phyloP scores from a whole-genome alignment of 2,113 vertebrate species.

The Mirounga angustirostris region DNA sequence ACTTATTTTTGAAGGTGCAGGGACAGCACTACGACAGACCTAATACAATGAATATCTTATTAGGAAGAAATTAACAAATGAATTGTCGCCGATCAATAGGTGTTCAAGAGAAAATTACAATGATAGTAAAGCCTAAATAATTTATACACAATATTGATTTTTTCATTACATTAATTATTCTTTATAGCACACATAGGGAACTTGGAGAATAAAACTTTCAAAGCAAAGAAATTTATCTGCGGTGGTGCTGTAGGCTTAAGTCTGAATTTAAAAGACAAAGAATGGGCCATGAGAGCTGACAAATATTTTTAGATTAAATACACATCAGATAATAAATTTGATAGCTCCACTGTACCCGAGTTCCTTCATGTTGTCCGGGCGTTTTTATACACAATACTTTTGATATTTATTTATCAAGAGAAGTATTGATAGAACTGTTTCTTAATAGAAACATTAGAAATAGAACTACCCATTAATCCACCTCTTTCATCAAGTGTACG shows the following conservation, averaged over 20 bases:
- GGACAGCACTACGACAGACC: constrained; percentile 80
- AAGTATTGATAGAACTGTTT: background rate
- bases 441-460: constrained; percentile 35
- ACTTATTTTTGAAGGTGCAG: constrained; percentile 70
- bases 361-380: background rate
- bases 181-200: constrained; percentile 81
- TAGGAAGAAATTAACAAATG: constrained; percentile 81
- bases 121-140: constrained; percentile 84
- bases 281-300: background rate
- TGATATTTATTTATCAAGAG: background rate
- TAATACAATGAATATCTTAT: constrained; percentile 82
- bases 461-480: background rate
- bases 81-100: constrained; percentile 85
- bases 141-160: constrained; percentile 81
- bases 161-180: constrained; percentile 85
- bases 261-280: constrained; percentile 60
- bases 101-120: constrained; percentile 83
- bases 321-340: background rate
- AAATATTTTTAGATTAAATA: constrained; percentile 64
- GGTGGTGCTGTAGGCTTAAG: constrained; percentile 38
- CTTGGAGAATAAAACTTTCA: constrained; percentile 79
- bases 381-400: constrained; percentile 11
- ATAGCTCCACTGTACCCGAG: background rate
- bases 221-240: constrained; percentile 75
- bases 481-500: background rate